These are phyloP conservation scores for Aythya fuligula DNA, from an alignment of 2,797 vertebrate genomes.

Conservation along the genomic window DNA sequence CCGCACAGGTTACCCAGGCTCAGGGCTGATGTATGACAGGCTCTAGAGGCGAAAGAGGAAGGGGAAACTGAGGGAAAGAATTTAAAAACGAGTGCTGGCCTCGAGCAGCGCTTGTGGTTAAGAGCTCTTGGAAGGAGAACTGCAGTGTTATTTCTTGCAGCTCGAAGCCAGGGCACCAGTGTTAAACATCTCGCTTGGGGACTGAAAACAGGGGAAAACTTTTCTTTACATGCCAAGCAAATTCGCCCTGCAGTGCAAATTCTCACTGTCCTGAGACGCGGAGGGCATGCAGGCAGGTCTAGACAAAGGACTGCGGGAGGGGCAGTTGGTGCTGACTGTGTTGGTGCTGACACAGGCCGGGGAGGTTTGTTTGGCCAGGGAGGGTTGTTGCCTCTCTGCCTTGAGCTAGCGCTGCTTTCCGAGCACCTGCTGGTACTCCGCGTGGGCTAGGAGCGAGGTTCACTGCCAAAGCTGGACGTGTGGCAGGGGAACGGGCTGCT, in stretches of 20 bases:
- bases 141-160: accelerated
- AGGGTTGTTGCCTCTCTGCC: not conserved
- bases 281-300: not conserved
- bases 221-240: not conserved
- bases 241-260: not conserved
- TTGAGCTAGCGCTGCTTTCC: not conserved
- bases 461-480: not conserved
- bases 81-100: not conserved
- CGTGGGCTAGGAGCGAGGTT: not conserved
- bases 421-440: not conserved
- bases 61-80: not conserved
- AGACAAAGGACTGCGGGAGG: not conserved
- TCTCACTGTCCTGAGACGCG: not conserved
- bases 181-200: not conserved
- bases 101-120: constrained; percentile 29
- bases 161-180: not conserved
- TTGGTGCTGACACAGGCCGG: not conserved
- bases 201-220: not conserved
- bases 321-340: not conserved
- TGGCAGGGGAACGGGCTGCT: not conserved
- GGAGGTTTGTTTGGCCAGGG: no score
- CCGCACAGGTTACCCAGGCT: not conserved
- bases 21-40: not conserved
- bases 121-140: not conserved
- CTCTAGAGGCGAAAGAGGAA: constrained; percentile 6